Percentiles rank a stretch among this genome's conserved stretches.
These are phyloP conservation scores for Corythaeola cristata DNA, from an alignment of 2,113 vertebrate genomes.

Conservation along the genomic window DNA sequence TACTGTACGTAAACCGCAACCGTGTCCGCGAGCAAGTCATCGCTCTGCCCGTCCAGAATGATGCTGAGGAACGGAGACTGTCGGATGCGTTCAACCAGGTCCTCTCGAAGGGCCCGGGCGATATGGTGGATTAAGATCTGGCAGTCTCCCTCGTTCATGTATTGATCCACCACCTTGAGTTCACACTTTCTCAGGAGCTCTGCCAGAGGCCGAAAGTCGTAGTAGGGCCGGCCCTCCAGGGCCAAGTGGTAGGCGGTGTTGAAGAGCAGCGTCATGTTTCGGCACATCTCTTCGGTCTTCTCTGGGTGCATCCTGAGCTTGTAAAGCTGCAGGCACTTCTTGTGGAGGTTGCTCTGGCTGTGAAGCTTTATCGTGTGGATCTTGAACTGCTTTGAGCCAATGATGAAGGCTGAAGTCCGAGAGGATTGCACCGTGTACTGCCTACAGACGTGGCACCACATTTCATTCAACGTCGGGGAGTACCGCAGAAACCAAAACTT, in stretches of 20 bases:
- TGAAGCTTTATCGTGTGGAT: constrained; percentile 98
- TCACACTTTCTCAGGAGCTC: constrained; percentile 95
- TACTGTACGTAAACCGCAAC: constrained; percentile 94
- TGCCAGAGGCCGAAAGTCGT: constrained; percentile 89
- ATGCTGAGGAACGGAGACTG: constrained; percentile 92
- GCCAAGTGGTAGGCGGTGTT: constrained; percentile 94
- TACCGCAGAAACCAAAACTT: constrained; percentile 99
- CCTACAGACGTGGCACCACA: constrained; percentile 98
- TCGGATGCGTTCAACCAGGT: constrained; percentile 90
- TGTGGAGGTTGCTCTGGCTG: constrained; percentile 98
- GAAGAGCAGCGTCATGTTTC: constrained; percentile 93
- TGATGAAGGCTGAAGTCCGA: constrained; percentile 94
- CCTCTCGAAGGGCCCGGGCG: constrained; percentile 86
- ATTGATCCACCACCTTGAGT: constrained; percentile 95
- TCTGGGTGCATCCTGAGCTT: constrained; percentile 97
- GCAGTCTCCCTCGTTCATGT: constrained; percentile 96
- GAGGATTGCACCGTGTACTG: constrained; percentile 97
- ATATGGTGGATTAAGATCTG: constrained; percentile 94
- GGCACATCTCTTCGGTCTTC: constrained; percentile 97
- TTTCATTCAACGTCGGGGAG: constrained; percentile 92
- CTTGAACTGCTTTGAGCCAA: constrained; percentile 97
- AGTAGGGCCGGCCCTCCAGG: constrained; percentile 89
- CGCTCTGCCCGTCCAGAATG: constrained; percentile 91
- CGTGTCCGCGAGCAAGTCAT: constrained; percentile 88
- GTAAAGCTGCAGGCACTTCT: constrained; percentile 98